These are phyloP conservation scores for Quadroppia sp. DNA, from an alignment of 2,888 invertebrate species.

Conservation along the genomic window DNA sequence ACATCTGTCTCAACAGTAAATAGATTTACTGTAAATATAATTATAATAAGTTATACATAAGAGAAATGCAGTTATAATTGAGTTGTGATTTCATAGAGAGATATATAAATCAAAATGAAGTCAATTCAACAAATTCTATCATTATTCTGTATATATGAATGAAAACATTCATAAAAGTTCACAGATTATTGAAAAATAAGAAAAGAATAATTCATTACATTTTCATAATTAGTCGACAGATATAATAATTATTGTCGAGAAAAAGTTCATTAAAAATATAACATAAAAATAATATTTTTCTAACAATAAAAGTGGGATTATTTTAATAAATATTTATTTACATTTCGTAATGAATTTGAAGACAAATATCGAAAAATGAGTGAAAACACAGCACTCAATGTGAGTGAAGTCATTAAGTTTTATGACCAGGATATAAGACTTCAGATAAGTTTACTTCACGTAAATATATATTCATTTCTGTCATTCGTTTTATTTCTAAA, in stretches of 20 bases:
- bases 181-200: too few species aligned
- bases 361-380: not conserved
- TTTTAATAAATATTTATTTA: too few species aligned
- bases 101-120: not conserved
- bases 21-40: slow-evolving; percentile 15
- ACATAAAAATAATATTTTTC: too few species aligned
- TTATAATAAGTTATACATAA: too few species aligned
- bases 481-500: not conserved
- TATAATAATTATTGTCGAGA: too few species aligned
- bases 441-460: not conserved
- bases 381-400: not conserved
- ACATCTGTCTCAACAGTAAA: slow-evolving; percentile 16
- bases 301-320: too few species aligned
- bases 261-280: too few species aligned
- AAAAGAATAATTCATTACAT: too few species aligned
- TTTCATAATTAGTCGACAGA: too few species aligned
- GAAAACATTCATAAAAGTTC: not conserved
- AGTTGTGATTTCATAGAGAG: not conserved
- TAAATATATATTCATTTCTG: not conserved
- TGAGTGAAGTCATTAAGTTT: not conserved
- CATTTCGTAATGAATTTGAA: too few species aligned
- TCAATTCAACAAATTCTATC: slow-evolving; percentile 6
- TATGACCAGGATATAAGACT: not conserved
- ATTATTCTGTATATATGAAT: not conserved
- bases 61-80: not conserved